Conservation (phyloP, 1,140 invertebrate genomes). For the Bombus haemorrhoidalis region DNA sequence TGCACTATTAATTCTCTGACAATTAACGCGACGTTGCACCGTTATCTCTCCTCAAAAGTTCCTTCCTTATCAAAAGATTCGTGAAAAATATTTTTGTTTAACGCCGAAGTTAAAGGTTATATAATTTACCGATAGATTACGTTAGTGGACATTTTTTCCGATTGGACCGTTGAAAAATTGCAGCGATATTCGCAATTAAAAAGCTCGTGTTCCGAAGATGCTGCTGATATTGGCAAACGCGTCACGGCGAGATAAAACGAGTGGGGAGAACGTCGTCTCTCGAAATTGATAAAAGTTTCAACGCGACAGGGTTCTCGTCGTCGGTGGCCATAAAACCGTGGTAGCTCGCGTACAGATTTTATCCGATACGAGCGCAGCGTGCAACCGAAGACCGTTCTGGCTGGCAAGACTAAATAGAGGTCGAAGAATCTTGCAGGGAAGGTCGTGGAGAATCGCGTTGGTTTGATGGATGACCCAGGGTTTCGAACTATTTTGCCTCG, state of each 20-base stretch:
- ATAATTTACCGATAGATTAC: too few species aligned
- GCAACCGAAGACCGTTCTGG: constrained; percentile 1
- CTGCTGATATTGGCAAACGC: constrained; percentile 28
- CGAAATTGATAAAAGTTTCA: constrained; percentile 45
- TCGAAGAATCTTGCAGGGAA: constrained; percentile 52
- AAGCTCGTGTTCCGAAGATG: not conserved
- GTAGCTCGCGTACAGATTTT: constrained; percentile 6
- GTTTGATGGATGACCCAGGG: constrained; percentile 68
- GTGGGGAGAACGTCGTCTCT: not conserved
- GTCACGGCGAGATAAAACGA: not conserved
- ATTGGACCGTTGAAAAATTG: not conserved
- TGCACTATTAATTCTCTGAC: not conserved
- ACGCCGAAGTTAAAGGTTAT: too few species aligned
- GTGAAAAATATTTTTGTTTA: too few species aligned
- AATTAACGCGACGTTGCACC: too few species aligned
- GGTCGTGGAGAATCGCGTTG: constrained; percentile 59
- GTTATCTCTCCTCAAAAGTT: too few species aligned
- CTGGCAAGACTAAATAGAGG: constrained; percentile 54
- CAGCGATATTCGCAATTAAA: constrained; percentile 16
- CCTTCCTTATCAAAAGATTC: too few species aligned
- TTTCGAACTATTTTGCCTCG: constrained; percentile 68
- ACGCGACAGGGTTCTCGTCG: constrained; percentile 17
- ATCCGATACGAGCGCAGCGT: not conserved
- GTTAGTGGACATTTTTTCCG: not conserved
- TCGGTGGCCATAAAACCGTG: constrained; percentile 12